Conservation (phyloP, 2,888 invertebrate species). For the Cephus pulcher region DNA sequence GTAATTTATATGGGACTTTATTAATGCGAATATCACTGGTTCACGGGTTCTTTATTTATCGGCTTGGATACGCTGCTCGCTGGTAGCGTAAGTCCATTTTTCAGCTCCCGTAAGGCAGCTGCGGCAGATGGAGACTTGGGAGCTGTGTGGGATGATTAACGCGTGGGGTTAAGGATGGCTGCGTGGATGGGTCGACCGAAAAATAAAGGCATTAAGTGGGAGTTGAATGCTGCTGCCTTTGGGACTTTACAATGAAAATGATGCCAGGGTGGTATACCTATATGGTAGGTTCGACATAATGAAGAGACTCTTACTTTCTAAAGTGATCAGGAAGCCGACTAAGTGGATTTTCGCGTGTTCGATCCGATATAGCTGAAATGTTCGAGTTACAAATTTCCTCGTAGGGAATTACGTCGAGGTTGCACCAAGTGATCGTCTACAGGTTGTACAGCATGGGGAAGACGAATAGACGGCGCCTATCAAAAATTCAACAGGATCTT, state of each 20-base stretch:
- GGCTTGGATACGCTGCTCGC: neutral
- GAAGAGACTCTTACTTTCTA: slow-evolving; percentile 51
- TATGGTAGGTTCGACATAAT: slow-evolving; percentile 16
- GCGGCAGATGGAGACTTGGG: neutral
- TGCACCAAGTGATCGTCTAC: neutral
- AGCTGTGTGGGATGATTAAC: neutral
- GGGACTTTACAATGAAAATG: neutral
- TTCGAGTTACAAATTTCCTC: neutral
- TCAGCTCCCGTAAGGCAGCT: neutral
- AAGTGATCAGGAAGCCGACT: slow-evolving; percentile 41
- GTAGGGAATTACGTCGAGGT: neutral
- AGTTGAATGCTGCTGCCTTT: neutral
- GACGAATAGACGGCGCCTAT: neutral
- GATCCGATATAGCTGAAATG: neutral
- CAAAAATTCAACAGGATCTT: neutral
- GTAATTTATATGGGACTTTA: neutral
- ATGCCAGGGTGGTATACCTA: neutral
- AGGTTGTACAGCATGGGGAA: slow-evolving; percentile 1
- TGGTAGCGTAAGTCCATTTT: neutral
- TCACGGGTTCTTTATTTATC: neutral
- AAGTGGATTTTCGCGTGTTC: slow-evolving; percentile 37
- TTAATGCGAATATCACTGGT: neutral
- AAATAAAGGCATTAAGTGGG: slow-evolving; percentile 5
- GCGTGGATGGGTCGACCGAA: slow-evolving; percentile 1
- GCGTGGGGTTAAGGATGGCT: neutral